Percentiles rank a stretch among this genome's conserved stretches.
These are phyloP conservation scores for Microtus ochrogaster DNA, from an alignment of 2,113 vertebrate genomes.

Conservation along the genomic window DNA sequence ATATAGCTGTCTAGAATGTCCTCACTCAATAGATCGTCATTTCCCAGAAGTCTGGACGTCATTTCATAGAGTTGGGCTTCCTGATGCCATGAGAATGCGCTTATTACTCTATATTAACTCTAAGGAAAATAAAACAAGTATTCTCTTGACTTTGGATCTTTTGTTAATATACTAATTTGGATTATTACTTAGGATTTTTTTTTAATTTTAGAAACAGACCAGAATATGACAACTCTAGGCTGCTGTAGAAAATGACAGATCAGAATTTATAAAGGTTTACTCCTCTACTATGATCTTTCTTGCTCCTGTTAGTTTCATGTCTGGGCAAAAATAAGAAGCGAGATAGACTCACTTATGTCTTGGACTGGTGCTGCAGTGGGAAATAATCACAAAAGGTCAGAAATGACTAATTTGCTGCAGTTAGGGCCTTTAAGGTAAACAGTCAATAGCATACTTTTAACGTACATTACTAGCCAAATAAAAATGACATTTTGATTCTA, in stretches of 20 bases:
- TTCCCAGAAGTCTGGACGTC: constrained; percentile 55
- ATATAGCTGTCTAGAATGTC: constrained; percentile 17
- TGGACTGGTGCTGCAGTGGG: constrained; percentile 10
- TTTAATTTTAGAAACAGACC: not conserved
- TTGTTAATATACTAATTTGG: constrained; percentile 44
- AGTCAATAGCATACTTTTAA: constrained; percentile 70
- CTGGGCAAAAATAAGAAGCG: constrained; percentile 64
- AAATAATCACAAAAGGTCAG: constrained; percentile 70
- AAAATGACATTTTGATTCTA: constrained; percentile 62
- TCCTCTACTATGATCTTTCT: not conserved
- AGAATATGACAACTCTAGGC: constrained; percentile 31
- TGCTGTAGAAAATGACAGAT: constrained; percentile 41
- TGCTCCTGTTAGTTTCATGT: constrained; percentile 41
- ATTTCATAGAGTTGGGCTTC: constrained; percentile 38
- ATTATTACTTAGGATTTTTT: not conserved
- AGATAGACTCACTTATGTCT: constrained; percentile 55
- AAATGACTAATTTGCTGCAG: constrained; percentile 68
- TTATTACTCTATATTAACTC: not conserved
- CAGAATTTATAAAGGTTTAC: constrained; percentile 37
- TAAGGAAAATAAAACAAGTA: constrained; percentile 38
- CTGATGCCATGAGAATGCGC: not conserved
- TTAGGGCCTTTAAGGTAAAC: constrained; percentile 68
- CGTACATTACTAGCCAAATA: constrained; percentile 65
- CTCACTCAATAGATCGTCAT: constrained; percentile 2
- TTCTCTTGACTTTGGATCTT: constrained; percentile 25